Conservation (phyloP, 2,797 vertebrate genomes). For the Crypturellus tataupa region DNA sequence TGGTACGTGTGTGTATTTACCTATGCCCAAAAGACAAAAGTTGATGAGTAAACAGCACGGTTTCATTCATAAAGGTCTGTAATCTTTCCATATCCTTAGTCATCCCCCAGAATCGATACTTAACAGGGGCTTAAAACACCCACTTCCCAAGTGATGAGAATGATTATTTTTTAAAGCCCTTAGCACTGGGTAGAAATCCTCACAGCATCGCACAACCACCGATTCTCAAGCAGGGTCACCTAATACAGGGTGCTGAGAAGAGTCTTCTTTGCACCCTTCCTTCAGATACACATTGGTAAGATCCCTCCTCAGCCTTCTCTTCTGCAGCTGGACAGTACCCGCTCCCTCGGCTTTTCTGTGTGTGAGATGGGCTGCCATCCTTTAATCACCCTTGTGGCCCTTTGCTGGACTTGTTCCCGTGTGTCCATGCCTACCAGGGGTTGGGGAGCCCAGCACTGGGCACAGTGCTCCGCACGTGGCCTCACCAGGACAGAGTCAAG, state of each 20-base stretch:
- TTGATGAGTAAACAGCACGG: not conserved
- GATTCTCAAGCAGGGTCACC: not conserved
- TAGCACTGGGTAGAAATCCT: not conserved
- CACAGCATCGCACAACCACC: not conserved
- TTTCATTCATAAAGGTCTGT: constrained; percentile 24
- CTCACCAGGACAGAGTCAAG: too few species aligned
- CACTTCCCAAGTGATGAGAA: not conserved
- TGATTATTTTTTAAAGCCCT: not conserved
- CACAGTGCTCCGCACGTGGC: too few species aligned
- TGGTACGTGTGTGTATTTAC: not conserved
- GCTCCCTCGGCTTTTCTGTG: too few species aligned
- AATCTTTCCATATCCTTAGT: not conserved
- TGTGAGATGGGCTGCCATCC: too few species aligned
- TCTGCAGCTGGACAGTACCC: too few species aligned
- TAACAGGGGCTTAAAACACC: fast-evolving
- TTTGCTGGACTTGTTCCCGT: too few species aligned
- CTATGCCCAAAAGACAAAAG: not conserved
- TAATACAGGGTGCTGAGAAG: not conserved
- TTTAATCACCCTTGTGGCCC: too few species aligned
- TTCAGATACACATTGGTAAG: too few species aligned
- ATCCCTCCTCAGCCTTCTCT: too few species aligned
- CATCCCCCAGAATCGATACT: not conserved
- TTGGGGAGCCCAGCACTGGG: too few species aligned
- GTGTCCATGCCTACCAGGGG: too few species aligned
- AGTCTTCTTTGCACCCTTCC: too few species aligned